Evolutionary conservation across 2,797 vertebrate genomes (phyloP).

Genomic region (Rhincodon typus): DNA sequence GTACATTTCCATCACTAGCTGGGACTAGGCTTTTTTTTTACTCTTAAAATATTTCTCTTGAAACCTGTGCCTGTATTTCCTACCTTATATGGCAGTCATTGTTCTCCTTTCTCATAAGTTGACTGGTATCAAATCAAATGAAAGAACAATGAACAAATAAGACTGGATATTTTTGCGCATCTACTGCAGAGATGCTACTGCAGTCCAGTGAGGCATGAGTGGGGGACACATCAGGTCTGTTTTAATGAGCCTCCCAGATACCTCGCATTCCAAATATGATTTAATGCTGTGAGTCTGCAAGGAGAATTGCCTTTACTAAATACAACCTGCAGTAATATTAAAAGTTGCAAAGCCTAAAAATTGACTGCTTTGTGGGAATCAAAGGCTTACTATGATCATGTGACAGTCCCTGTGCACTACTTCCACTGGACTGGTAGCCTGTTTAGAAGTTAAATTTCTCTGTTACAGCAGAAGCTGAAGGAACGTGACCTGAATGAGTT

Average conservation of each 20-base stretch:
- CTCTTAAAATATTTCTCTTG: not conserved
- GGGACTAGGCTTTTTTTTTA: not conserved
- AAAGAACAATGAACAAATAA: not conserved
- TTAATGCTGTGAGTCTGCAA: not conserved
- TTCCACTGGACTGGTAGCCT: not conserved
- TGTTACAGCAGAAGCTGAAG: not conserved
- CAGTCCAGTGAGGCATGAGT: not conserved
- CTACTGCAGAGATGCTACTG: not conserved
- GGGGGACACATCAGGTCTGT: not conserved
- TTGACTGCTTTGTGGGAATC: not conserved
- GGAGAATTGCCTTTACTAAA: not conserved
- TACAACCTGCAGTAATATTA: not conserved
- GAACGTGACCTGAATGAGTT: not conserved
- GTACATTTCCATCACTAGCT: constrained; percentile 6
- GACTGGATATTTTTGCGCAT: not conserved
- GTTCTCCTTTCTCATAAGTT: not conserved
- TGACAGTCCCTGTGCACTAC: not conserved
- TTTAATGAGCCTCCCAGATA: not conserved
- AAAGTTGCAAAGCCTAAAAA: not conserved
- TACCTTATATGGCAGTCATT: not conserved
- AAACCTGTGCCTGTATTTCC: not conserved
- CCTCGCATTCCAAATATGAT: not conserved
- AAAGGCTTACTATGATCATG: too few relatives aligned
- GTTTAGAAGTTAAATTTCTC: not conserved
- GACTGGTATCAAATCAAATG: not conserved